Percentiles rank a stretch among this genome's conserved stretches.
These are phyloP conservation scores for Dendroctonus valens DNA, from an alignment of 1,140 invertebrate species.

Conservation along the genomic window DNA sequence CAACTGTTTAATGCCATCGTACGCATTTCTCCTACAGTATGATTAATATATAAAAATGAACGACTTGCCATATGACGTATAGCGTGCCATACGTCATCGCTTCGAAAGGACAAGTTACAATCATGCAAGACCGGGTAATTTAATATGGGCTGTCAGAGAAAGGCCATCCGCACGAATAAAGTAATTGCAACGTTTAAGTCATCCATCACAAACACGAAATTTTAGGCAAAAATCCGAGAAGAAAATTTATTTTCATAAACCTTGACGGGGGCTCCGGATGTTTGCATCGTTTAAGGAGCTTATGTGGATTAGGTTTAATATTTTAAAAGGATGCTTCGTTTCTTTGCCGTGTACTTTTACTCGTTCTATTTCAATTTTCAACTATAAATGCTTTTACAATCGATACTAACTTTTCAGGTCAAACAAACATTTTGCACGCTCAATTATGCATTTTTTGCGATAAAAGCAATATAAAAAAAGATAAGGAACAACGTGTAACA, in stretches of 20 bases:
- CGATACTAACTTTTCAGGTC: too few relatives aligned
- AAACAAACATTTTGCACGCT: too few relatives aligned
- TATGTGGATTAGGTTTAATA: slow-evolving; percentile 20
- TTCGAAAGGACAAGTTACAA: slow-evolving; percentile 16
- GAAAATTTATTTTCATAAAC: slow-evolving; percentile 25
- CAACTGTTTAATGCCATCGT: background rate
- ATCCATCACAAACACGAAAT: slow-evolving; percentile 19
- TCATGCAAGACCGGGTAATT: slow-evolving; percentile 16
- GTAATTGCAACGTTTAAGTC: slow-evolving; percentile 24
- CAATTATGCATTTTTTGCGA: too few relatives aligned
- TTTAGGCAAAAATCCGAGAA: slow-evolving; percentile 19
- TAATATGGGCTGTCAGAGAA: slow-evolving; percentile 18
- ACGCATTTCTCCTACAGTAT: slow-evolving; percentile 13
- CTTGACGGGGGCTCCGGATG: slow-evolving; percentile 13
- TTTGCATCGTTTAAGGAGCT: slow-evolving; percentile 24
- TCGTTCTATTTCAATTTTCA: too few relatives aligned
- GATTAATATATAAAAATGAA: slow-evolving; percentile 24
- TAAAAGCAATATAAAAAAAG: too few relatives aligned
- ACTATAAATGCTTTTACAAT: too few relatives aligned
- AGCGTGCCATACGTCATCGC: slow-evolving; percentile 19
- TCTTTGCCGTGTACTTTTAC: too few relatives aligned
- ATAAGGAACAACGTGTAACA: too few relatives aligned
- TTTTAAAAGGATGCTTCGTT: slow-evolving; percentile 13
- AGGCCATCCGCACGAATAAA: slow-evolving; percentile 23
- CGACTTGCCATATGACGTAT: slow-evolving; percentile 17